These are phyloP conservation scores for Hyposmocoma kahamanoa DNA, from an alignment of 1,140 invertebrate species.

Conservation along the genomic window DNA sequence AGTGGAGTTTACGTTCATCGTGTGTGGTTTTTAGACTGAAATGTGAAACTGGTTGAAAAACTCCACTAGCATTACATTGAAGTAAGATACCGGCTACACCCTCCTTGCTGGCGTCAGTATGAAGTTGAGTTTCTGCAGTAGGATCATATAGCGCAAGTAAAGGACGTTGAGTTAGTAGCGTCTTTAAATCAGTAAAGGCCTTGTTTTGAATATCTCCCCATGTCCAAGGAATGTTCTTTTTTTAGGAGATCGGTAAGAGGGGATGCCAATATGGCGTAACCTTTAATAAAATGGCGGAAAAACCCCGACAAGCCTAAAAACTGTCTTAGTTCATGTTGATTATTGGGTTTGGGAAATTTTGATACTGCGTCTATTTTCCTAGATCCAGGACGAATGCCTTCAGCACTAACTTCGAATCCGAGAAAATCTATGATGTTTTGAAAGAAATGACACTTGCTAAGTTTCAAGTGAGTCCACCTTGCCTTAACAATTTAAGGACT, in stretches of 20 bases:
- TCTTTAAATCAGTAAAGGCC: conserved; percentile 4
- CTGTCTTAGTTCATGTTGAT: conserved; percentile 26
- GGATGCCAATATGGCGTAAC: conserved; percentile 25
- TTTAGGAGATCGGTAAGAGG: conserved; percentile 29
- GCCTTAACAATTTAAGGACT: conserved; percentile 23
- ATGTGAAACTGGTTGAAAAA: conserved; percentile 9
- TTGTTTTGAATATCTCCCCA: conserved; percentile 31
- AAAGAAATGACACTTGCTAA: conserved; percentile 18
- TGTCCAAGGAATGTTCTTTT: conserved; percentile 24
- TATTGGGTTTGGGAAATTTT: conserved; percentile 18
- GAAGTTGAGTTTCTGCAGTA: conserved; percentile 22
- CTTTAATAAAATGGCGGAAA: conserved; percentile 28
- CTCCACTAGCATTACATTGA: conserved; percentile 4
- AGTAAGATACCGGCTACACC: conserved; percentile 24
- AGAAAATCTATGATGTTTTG: conserved; percentile 13
- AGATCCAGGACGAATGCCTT: not conserved
- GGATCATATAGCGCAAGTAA: conserved; percentile 31
- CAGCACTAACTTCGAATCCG: conserved; percentile 17
- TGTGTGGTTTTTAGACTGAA: conserved; percentile 10
- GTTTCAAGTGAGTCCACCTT: no score
- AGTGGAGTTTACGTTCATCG: conserved; percentile 10
- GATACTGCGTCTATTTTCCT: conserved; percentile 10
- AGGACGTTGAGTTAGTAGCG: conserved; percentile 13
- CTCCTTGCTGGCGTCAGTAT: conserved; percentile 6
- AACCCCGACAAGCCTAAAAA: conserved; percentile 34